Evolutionary conservation across 2,113 vertebrate genomes (phyloP), one percentile per base, ranked within the genome.

Genomic region (Oenanthe oenanthe): DNA sequence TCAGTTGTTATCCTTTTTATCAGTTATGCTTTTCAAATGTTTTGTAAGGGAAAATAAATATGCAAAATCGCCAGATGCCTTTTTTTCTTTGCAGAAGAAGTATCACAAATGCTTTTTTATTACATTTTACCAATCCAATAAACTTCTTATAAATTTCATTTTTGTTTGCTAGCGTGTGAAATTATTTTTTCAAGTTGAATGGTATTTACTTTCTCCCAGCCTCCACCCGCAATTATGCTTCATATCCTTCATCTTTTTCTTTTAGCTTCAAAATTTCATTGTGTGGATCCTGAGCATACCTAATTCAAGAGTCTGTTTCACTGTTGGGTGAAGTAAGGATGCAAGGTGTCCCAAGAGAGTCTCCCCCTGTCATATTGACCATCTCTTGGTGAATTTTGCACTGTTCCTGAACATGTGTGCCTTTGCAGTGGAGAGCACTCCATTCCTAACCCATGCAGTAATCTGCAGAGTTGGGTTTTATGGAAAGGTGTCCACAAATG

Each of bases 31-130:
- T 96, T 97, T 96, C 88, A 88, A 93, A 89, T 97, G 93, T 94
- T 97, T 95, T 97, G 65, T 97, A 97, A 97, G 92, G 96, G 93
- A 94, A 97, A 97, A 97, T 96, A 97, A 97, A 96, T 96, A 97
- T 92, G 94, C 97, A 97, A 97, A 94, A 96, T 97, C 38, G 4
- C 88, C 91, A 96, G 95, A 97, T 96, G 93, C 94, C 95, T 97
- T 97, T 88, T 96, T 96, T 97, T 96, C 95, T 97, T 96, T 95
- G 97, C 97, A 96, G 92, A 97, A 95, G 78, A 96, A 97, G 92
- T 97, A 96, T 92, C 95, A 94, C 96, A 98, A 96, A 94, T 97
- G 95, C 97, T 97, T 96, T 97, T 97, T 97, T 96, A 97, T 94
- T 97, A 95, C 93, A 94, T 97, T 95, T 95, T 95, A 96, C 95